Conservation (phyloP, 2,888 invertebrate species). For the Eucera pruinosa region DNA sequence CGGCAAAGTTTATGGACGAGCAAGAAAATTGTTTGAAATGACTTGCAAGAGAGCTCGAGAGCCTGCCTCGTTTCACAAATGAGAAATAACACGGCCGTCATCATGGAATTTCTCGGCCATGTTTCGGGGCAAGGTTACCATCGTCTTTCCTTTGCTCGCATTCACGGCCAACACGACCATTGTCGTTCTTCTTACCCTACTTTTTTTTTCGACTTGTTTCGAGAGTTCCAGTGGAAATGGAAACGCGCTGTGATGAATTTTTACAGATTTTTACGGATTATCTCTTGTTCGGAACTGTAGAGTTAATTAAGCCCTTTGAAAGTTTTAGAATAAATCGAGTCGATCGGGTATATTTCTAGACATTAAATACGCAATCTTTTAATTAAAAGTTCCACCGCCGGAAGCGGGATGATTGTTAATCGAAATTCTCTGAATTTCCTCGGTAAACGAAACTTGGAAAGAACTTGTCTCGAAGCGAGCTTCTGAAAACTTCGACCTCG, state of each 20-base stretch:
- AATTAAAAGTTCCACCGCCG: conserved; percentile 4
- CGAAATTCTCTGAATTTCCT: conserved; percentile 20
- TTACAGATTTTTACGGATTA: not conserved
- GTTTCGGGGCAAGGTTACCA: conserved; percentile 22
- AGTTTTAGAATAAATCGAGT: no score
- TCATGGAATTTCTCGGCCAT: conserved; percentile 41
- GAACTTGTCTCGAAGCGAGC: conserved; percentile 11
- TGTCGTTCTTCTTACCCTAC: not conserved
- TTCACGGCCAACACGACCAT: not conserved
- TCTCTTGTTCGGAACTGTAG: not conserved
- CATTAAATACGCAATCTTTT: conserved; percentile 11
- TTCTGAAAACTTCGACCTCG: not conserved
- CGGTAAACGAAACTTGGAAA: conserved; percentile 20
- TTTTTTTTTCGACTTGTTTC: not conserved
- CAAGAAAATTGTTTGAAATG: conserved; percentile 55
- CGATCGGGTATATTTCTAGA: not conserved
- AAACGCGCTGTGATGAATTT: not conserved
- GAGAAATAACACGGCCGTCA: conserved; percentile 60
- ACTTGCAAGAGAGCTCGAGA: conserved; percentile 26
- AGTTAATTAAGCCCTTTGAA: not conserved
- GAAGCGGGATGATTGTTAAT: conserved; percentile 28
- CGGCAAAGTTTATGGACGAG: conserved; percentile 25
- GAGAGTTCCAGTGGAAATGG: not conserved
- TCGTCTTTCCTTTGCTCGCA: not conserved
- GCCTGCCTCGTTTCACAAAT: conserved; percentile 41